Conservation (phyloP, 2,888 invertebrate species). For the Lacanobia wlatinum region DNA sequence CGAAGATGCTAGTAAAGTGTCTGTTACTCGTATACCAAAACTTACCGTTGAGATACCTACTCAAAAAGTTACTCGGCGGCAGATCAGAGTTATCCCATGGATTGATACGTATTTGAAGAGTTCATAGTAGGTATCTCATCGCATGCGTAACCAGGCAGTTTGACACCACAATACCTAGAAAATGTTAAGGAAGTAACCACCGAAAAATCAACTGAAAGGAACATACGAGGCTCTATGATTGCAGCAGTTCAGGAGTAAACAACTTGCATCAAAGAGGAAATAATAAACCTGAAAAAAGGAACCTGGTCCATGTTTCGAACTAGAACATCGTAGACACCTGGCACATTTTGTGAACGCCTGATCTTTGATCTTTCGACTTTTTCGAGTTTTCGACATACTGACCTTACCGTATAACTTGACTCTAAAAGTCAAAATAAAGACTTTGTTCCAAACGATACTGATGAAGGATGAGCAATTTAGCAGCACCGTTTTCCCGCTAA, state of each 20-base stretch:
- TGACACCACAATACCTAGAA: too few species aligned
- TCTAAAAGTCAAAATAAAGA: neutral
- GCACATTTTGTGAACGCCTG: neutral
- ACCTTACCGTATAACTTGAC: neutral
- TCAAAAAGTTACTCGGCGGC: too few species aligned
- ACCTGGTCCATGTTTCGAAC: neutral
- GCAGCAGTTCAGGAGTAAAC: neutral
- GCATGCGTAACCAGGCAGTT: too few species aligned
- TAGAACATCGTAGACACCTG: neutral
- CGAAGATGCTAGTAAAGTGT: too few species aligned
- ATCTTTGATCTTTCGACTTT: neutral
- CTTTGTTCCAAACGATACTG: neutral
- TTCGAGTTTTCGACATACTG: neutral
- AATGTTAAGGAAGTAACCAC: too few species aligned
- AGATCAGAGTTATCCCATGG: too few species aligned
- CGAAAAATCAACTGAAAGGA: too few species aligned
- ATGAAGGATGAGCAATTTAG: neutral
- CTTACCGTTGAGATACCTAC: too few species aligned
- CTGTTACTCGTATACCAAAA: too few species aligned
- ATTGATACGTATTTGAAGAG: too few species aligned
- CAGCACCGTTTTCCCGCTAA: conserved; percentile 5
- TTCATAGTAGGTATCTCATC: too few species aligned
- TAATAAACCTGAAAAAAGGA: neutral
- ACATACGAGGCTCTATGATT: neutral
- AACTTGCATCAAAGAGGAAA: neutral